A percentile compares a stretch with the other conserved stretches of the same genome.
Conservation (phyloP, 2,113 vertebrate species). For the Eolophus roseicapilla region DNA sequence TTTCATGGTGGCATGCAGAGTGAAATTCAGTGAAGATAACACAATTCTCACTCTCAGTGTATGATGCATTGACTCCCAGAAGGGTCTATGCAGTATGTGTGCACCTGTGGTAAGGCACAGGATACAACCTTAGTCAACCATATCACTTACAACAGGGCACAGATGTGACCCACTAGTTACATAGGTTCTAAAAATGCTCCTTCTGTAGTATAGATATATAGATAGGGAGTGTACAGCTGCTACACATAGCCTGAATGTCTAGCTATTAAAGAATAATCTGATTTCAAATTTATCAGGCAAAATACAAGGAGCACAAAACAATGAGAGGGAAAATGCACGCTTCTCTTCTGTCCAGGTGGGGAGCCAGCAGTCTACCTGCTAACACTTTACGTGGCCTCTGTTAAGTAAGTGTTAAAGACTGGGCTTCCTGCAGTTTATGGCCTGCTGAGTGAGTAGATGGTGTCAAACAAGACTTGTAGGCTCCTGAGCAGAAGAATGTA, state of each 20-base stretch:
- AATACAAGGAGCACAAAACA: neutral
- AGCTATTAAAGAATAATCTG: neutral
- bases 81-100: fast-evolving
- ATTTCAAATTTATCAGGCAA: neutral
- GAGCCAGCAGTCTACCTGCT: neutral
- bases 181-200: neutral
- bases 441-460: neutral
- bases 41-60: fast-evolving
- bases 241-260: neutral
- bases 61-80: neutral
- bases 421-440: slow-evolving; percentile 13
- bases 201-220: neutral
- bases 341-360: neutral
- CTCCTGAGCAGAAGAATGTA: neutral
- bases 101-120: neutral
- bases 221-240: neutral
- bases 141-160: neutral
- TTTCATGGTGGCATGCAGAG: neutral
- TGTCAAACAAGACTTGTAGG: neutral
- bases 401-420: slow-evolving; percentile 14
- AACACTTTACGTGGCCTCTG: neutral
- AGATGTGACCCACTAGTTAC: neutral
- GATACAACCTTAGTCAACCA: neutral
- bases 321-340: fast-evolving
- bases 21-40: neutral